phyloP scores from a whole-genome alignment of 2,113 vertebrate genomes.

The Engystomops pustulosus region DNA sequence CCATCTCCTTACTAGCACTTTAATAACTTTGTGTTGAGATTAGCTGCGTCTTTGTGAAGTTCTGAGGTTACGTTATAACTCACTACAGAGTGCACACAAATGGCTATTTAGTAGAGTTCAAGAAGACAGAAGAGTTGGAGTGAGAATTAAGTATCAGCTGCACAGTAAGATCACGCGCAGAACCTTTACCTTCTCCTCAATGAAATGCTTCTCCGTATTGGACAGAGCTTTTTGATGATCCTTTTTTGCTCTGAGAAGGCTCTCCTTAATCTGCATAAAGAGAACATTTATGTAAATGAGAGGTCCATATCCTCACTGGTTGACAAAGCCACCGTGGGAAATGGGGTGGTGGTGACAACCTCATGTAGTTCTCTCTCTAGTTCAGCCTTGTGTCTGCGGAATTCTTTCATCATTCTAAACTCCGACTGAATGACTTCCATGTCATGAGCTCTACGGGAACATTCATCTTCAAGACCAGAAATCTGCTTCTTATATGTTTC shows the following conservation, averaged over 20 bases:
- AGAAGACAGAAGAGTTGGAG: no score
- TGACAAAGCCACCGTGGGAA: no score
- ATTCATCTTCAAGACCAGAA: slow-evolving; percentile 76
- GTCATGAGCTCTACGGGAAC: slow-evolving; percentile 75
- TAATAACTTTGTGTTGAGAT: no score
- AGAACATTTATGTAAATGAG: not conserved
- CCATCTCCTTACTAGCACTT: no score
- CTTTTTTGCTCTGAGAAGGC: slow-evolving; percentile 71
- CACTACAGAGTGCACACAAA: no score
- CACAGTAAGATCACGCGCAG: no score
- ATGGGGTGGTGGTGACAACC: no score
- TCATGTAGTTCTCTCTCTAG: slow-evolving; percentile 83
- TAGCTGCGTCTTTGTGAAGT: no score
- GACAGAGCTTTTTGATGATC: slow-evolving; percentile 78
- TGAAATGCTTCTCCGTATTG: slow-evolving; percentile 78
- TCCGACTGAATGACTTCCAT: slow-evolving; percentile 79
- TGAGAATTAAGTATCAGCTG: no score
- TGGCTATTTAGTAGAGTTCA: no score
- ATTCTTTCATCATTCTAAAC: slow-evolving; percentile 79
- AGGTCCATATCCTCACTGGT: not conserved
- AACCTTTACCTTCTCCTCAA: slow-evolving; percentile 81
- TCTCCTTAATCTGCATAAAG: slow-evolving; percentile 75
- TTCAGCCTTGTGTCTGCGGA: slow-evolving; percentile 75
- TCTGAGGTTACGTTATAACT: no score
- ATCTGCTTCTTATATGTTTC: slow-evolving; percentile 71